Percentiles rank a stretch among this genome's conserved stretches.
These are phyloP conservation scores for Brachionus manjavacas DNA, from an alignment of 1,140 invertebrate genomes.

Conservation along the genomic window DNA sequence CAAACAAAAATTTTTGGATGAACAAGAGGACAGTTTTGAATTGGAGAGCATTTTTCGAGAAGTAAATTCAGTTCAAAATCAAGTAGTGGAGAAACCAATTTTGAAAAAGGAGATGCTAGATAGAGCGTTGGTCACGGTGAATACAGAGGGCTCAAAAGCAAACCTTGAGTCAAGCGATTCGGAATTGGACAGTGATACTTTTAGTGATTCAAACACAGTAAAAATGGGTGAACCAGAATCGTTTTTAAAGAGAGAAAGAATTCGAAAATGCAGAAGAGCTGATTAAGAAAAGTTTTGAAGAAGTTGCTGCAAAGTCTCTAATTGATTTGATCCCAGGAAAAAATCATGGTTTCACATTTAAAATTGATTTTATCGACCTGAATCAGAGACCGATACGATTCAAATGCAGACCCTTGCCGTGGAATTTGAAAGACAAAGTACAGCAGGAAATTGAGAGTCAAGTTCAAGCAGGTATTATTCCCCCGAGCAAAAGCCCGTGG, in stretches of 20 bases:
- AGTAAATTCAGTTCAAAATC: too few species aligned
- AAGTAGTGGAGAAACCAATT: too few species aligned
- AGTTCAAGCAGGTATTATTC: slow-evolving; percentile 41
- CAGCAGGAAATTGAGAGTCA: neutral
- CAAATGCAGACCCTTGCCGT: neutral
- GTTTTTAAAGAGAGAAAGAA: neutral
- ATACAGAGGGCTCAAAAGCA: neutral
- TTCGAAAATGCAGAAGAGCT: neutral
- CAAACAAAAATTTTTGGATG: neutral
- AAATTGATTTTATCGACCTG: neutral
- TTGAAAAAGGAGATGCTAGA: neutral
- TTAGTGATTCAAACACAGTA: neutral
- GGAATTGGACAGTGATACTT: neutral
- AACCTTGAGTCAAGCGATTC: neutral
- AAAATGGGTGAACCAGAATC: neutral
- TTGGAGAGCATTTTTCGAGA: neutral
- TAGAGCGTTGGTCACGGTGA: neutral
- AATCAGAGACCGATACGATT: neutral
- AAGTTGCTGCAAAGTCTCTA: neutral
- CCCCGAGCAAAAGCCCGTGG: slow-evolving; percentile 44
- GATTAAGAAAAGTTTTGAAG: neutral
- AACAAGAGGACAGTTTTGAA: neutral
- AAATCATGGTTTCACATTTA: slow-evolving; percentile 10
- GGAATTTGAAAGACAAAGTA: neutral
- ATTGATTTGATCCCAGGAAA: neutral